Base-by-base conservation (phyloP, 2,797 vertebrate genomes). In the Fistularia tabacaria region DNA sequence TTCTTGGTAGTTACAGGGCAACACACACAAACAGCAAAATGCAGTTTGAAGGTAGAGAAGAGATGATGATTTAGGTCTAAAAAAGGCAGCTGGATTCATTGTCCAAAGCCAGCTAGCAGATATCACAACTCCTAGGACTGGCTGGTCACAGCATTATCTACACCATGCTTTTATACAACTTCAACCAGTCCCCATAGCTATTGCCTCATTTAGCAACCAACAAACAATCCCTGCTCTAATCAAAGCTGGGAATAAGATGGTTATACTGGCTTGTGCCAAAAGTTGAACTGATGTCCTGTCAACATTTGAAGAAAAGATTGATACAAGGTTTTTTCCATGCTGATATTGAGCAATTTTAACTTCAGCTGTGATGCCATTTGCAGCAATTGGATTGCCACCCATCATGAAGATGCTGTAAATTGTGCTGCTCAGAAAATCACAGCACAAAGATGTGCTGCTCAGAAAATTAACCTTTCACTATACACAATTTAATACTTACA, bases 61-160 rank as follows among this genome's bases (percentile, higher is more conserved):
- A n/a, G 67, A 64, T 70, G 75, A 79, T 49, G 76, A 75, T 81
- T 85, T 81, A 79, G 77, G 59, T 63, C 69, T 69, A 75, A 73
- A 78, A 77, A 79, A 74, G 77, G 85, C 82, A 82, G 84, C 75
- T 80, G 70, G 74, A 85, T 83, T 80, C 76, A 44, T 61, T 8
- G 72, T 84, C 80, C 36, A 51, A 69, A 82, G 85, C 77, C 66
- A 68, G 82, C 83, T 64, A 74, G 72, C 57, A 77, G 82, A 85
- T 82, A 86, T 80, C 76, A 69, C 80, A 76, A 66, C 67, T 80
- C 71, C 76, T 80, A 56, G 3, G 63, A 80, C 77, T 72, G 73
- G 74, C 59, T 51, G 71, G 57, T 47, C 81, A 66, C 66, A 65
- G 81, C 78, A 84, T 82, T 83, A 82, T 77, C 77, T 80, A 63